Evolutionary conservation across 2,888 invertebrate species (phyloP).

Genomic region (Agrotis clavis): DNA sequence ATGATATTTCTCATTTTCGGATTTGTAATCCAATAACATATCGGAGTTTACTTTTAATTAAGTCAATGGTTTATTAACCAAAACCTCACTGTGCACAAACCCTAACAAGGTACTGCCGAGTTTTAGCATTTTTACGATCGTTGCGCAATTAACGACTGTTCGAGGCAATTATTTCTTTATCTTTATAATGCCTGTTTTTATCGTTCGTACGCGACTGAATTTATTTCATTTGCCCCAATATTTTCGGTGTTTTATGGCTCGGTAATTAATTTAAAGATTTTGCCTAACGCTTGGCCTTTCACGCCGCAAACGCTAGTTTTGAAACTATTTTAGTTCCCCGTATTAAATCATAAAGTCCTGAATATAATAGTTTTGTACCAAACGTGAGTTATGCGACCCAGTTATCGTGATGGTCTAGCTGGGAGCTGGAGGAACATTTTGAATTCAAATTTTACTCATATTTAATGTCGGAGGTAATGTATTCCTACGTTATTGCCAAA

Average conservation of each 20-base stretch:
- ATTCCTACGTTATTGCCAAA: constrained; percentile 44
- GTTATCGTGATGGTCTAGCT: constrained; percentile 34
- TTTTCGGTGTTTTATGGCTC: constrained; percentile 51
- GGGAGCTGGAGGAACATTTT: constrained; percentile 26
- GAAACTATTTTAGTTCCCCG: constrained; percentile 35
- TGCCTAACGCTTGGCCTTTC: constrained; percentile 11
- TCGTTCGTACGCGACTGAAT: constrained; percentile 41
- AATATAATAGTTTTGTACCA: constrained; percentile 39
- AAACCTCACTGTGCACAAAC: constrained; percentile 7
- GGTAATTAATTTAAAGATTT: constrained; percentile 47
- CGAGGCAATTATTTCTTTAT: constrained; percentile 60
- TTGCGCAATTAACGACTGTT: constrained; percentile 60
- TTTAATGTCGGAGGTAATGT: constrained; percentile 38
- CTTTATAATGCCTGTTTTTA: constrained; percentile 59
- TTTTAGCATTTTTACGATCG: constrained; percentile 60
- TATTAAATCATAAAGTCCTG: constrained; percentile 38
- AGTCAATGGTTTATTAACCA: constrained; percentile 13
- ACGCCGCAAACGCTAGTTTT: constrained; percentile 4
- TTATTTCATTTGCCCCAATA: constrained; percentile 49
- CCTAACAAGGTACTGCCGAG: constrained; percentile 34
- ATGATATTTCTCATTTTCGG: not conserved
- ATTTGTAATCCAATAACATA: constrained; percentile 2
- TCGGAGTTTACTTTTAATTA: not conserved
- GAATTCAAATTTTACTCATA: constrained; percentile 57
- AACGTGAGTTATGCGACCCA: constrained; percentile 49